Percentiles rank a stretch among this genome's conserved stretches.
These are phyloP conservation scores for Myotis vivesi DNA, from an alignment of 2,797 vertebrate species.

Conservation along the genomic window DNA sequence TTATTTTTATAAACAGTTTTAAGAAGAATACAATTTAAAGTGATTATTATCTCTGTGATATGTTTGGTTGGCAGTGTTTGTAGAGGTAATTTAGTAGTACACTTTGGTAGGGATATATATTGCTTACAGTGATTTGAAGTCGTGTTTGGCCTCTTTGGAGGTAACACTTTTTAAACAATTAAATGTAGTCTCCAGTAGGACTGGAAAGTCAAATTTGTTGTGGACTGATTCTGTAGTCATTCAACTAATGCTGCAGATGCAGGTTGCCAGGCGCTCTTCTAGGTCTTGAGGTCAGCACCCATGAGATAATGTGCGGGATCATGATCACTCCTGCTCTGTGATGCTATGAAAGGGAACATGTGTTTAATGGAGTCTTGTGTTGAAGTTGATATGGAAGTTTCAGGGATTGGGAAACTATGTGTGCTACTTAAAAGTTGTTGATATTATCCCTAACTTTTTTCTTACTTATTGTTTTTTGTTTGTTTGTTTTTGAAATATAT, in stretches of 20 bases:
- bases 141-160: background rate
- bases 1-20: background rate
- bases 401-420: constrained; percentile 11
- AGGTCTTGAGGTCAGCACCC: too few relatives aligned
- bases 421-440: background rate
- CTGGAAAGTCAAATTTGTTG: background rate
- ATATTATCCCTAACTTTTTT: constrained; percentile 42
- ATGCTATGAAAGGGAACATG: background rate
- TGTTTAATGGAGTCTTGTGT: background rate
- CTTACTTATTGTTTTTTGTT: background rate
- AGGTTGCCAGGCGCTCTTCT: background rate
- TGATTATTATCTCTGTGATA: background rate
- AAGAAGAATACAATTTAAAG: background rate
- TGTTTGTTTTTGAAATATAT: too few relatives aligned
- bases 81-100: background rate
- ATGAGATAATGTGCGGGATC: background rate
- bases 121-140: background rate
- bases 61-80: background rate
- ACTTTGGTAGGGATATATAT: background rate
- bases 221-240: too few relatives aligned
- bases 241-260: too few relatives aligned
- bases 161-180: background rate
- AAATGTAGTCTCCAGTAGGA: background rate
- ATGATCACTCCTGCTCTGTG: background rate
- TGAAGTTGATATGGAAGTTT: background rate